Evolutionary conservation across 1,140 invertebrate genomes (phyloP).

Genomic region (Rhyzopertha dominica): DNA sequence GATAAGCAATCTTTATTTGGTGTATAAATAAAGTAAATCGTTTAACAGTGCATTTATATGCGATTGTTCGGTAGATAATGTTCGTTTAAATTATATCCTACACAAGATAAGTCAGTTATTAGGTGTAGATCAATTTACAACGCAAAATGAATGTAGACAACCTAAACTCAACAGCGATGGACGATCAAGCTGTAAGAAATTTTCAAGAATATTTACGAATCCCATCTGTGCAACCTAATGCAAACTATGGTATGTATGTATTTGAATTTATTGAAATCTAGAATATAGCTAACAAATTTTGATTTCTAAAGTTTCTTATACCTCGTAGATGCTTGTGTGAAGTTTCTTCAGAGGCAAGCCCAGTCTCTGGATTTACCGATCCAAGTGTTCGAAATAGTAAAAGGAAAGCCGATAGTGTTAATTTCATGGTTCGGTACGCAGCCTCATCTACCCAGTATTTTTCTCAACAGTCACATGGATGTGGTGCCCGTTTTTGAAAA

Average conservation of each 20-base stretch:
- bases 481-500: slow-evolving; percentile 87
- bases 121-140: too few relatives aligned
- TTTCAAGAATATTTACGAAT: slow-evolving; percentile 76
- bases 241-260: slow-evolving; percentile 65
- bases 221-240: slow-evolving; percentile 70
- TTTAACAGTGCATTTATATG: too few relatives aligned
- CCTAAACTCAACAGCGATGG: too few relatives aligned
- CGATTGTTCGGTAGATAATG: too few relatives aligned
- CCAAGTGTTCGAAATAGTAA: slow-evolving; percentile 52
- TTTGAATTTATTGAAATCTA: background rate
- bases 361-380: slow-evolving; percentile 58
- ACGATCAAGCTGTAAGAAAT: slow-evolving; percentile 61
- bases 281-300: background rate
- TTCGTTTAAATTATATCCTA: too few relatives aligned
- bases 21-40: too few relatives aligned
- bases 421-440: slow-evolving; percentile 75
- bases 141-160: too few relatives aligned
- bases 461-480: slow-evolving; percentile 91
- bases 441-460: slow-evolving; percentile 61
- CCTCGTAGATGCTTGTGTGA: slow-evolving; percentile 60
- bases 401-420: slow-evolving; percentile 70
- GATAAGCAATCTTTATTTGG: too few relatives aligned
- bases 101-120: too few relatives aligned
- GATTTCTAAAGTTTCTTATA: slow-evolving; percentile 1
- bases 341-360: slow-evolving; percentile 67